Base-by-base conservation (phyloP, 2,113 vertebrate species). In the Choloepus hoffmanni region DNA sequence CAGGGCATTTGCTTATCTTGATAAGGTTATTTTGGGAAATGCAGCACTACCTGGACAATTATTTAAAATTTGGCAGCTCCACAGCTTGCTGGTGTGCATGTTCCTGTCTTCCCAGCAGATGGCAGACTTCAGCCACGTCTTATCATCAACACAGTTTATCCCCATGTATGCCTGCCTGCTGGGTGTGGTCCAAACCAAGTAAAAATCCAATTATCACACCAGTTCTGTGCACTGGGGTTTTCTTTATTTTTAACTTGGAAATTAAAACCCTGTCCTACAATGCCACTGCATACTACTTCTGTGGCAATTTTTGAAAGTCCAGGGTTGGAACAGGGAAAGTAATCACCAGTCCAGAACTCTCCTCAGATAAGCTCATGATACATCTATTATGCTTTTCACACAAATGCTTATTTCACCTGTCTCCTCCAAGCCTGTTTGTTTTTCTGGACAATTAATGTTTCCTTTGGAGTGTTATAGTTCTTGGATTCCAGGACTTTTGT, bases 271-370 rank as follows among this genome's bases (percentile, higher is more conserved):
- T 99, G 89, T 99, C 99, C 94, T 99, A 99, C 97, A 99, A 99
- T 0, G 99, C 99, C 98, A 99, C 99, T 98, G 99, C 99, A 85
- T 98, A 99, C 96, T 99, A 99, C 98, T 99, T 99, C 98, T 99
- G 99, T 0, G 99, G 99, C 96, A 99, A 99, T 97, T 99, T 93
- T 98, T 99, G 97, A 99, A 99, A 91, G 99, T 99, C 98, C 98
- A 96, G 28, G 98, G 98, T 60, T 98, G 98, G 2, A 98, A 98
- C 3, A 15, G 96, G 28, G 98, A 99, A 97, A 99, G 99, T 0
- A 98, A 99, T 92, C 98, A 98, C 95, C 99, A 99, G 97, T 99
- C 99, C 98, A 98, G 98, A 97, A 99, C 98, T 55, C 99, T 99
- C 77, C 99, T 98, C 93, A 97, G 96, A 98, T 98, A 98, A 98